Percentiles rank a stretch among this genome's conserved stretches.
These are phyloP conservation scores for Aromia moschata DNA, from an alignment of 2,888 invertebrate species.

Conservation along the genomic window DNA sequence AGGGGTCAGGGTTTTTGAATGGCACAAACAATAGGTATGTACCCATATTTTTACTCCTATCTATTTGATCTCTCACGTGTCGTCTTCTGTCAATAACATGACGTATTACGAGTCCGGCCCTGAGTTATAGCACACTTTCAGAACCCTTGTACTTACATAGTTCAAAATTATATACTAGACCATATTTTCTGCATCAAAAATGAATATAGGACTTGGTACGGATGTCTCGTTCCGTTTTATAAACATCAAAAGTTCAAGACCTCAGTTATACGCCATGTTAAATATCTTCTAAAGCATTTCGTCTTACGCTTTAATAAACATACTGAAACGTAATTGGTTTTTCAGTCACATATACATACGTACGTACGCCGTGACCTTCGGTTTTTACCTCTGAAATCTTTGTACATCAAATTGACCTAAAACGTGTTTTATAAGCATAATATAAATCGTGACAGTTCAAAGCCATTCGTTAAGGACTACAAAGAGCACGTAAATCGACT, in stretches of 20 bases:
- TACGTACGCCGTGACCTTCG: not conserved
- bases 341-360: constrained; percentile 1
- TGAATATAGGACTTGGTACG: no score
- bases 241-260: not conserved
- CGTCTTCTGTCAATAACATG: no score
- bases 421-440: constrained; percentile 21
- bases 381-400: not conserved
- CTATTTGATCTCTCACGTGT: no score
- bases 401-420: constrained; percentile 22
- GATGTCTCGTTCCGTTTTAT: not conserved
- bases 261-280: not conserved
- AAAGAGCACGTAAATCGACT: constrained; percentile 28
- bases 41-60: no score
- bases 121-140: no score
- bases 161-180: no score
- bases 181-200: no score
- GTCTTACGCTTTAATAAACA: not conserved
- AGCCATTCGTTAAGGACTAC: constrained; percentile 23
- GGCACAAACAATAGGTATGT: no score
- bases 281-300: not conserved
- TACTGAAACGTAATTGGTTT: not conserved
- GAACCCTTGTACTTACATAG: no score
- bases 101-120: no score
- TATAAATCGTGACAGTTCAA: constrained; percentile 26
- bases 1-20: no score